phyloP scores from a whole-genome alignment of 2,888 invertebrate species.

The Eristalis pertinax region DNA sequence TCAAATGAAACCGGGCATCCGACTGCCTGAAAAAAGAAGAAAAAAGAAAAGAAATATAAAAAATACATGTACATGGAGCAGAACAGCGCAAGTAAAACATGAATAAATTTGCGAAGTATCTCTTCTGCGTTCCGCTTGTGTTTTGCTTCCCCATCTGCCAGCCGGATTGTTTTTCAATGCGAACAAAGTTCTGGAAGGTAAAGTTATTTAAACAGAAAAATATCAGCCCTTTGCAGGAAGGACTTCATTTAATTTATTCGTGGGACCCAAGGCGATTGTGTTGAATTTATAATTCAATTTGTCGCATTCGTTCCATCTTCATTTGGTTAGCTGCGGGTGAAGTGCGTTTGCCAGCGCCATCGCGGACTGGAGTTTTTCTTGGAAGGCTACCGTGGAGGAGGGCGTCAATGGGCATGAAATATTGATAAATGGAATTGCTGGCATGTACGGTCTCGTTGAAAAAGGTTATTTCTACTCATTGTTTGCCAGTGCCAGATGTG shows the following conservation, averaged over 20 bases:
- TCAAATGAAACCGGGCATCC: constrained; percentile 88
- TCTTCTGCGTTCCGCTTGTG: constrained; percentile 4
- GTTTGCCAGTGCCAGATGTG: background rate
- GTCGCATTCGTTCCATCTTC: constrained; percentile 34
- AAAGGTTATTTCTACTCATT: background rate
- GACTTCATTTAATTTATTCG: constrained; percentile 29
- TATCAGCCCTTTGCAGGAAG: background rate
- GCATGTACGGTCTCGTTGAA: background rate
- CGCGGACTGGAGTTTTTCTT: constrained; percentile 18
- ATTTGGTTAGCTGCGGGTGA: constrained; percentile 38
- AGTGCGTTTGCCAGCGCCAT: background rate
- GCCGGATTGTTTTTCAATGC: constrained; percentile 1
- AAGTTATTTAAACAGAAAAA: constrained; percentile 9
- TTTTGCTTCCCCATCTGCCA: constrained; percentile 24
- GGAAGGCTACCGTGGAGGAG: background rate
- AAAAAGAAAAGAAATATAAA: background rate
- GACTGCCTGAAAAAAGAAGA: constrained; percentile 32
- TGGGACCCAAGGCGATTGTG: constrained; percentile 27
- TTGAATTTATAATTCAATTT: constrained; percentile 57
- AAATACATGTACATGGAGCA: background rate
- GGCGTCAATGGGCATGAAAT: background rate
- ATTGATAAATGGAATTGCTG: background rate
- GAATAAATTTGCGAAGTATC: constrained; percentile 27
- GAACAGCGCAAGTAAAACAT: constrained; percentile 11
- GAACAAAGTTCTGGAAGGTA: constrained; percentile 17